Conservation (phyloP, 2,888 invertebrate genomes). For the Drosophila kokeensis region DNA sequence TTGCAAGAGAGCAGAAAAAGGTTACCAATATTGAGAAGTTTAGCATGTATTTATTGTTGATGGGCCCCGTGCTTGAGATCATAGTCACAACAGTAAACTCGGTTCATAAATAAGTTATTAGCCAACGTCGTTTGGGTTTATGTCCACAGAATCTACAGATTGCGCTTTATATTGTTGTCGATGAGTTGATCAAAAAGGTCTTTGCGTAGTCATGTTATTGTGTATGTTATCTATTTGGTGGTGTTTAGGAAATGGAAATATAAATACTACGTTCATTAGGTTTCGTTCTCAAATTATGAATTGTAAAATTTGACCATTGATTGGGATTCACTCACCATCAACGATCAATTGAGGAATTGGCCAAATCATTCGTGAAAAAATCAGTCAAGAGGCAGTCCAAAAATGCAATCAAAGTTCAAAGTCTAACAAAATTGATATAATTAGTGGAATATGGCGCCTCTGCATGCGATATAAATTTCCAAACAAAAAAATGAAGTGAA, state of each 20-base stretch:
- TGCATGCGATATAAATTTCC: constrained; percentile 37
- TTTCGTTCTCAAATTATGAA: not conserved
- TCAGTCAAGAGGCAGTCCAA: constrained; percentile 31
- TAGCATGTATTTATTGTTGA: constrained; percentile 68
- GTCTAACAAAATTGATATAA: constrained; percentile 52
- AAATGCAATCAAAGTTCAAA: constrained; percentile 61
- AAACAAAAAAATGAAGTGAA: constrained; percentile 39
- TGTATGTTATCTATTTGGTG: no score
- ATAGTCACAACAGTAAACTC: constrained; percentile 70
- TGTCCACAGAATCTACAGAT: constrained; percentile 16
- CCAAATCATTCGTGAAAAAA: constrained; percentile 41
- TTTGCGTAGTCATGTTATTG: no score
- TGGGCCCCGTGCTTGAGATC: constrained; percentile 32
- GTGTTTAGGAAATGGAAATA: not conserved
- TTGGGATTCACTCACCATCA: not conserved
- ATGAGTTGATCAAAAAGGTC: constrained; percentile 2
- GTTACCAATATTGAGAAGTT: constrained; percentile 78
- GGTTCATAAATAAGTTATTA: constrained; percentile 79
- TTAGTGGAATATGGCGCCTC: constrained; percentile 25
- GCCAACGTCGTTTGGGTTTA: constrained; percentile 52
- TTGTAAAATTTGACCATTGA: not conserved
- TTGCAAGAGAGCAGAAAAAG: constrained; percentile 63
- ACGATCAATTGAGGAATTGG: constrained; percentile 22
- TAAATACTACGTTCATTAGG: not conserved
- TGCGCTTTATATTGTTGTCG: constrained; percentile 15